phyloP scores from a whole-genome alignment of 2,113 vertebrate genomes.

The Coracopsis vasa region DNA sequence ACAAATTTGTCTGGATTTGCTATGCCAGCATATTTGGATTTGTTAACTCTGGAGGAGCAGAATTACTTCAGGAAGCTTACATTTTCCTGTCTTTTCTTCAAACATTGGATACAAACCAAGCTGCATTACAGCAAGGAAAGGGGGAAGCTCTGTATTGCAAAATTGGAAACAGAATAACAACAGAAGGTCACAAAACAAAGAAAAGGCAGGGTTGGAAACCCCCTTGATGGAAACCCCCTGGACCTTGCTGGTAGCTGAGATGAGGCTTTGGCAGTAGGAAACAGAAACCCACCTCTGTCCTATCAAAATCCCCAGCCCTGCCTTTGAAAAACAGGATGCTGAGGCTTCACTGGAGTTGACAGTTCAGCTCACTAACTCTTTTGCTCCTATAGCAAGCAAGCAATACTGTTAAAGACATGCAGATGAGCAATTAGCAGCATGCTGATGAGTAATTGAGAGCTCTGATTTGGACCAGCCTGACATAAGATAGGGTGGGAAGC shows the following conservation, averaged over 20 bases:
- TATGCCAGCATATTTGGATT: neutral
- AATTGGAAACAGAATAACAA: neutral
- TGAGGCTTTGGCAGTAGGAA: neutral
- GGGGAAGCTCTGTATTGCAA: neutral
- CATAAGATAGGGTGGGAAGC: neutral
- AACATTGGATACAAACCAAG: neutral
- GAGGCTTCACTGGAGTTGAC: neutral
- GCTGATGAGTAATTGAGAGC: neutral
- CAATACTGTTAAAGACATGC: neutral
- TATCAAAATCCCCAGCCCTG: neutral
- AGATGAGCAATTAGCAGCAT: neutral
- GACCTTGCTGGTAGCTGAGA: neutral
- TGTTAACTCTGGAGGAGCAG: neutral
- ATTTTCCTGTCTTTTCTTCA: neutral
- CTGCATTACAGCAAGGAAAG: neutral
- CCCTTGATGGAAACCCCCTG: neutral
- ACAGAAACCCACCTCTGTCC: neutral
- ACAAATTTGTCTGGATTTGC: neutral
- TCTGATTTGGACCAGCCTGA: neutral
- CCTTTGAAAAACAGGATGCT: neutral
- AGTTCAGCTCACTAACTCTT: neutral
- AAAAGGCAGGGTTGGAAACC: neutral
- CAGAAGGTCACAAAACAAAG: neutral
- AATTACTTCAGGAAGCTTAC: neutral
- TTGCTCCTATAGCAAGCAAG: rapidly evolving